A percentile compares a stretch with the other conserved stretches of the same genome.
phyloP scores from a whole-genome alignment of 2,888 invertebrate species.

The Cantharis rufa region DNA sequence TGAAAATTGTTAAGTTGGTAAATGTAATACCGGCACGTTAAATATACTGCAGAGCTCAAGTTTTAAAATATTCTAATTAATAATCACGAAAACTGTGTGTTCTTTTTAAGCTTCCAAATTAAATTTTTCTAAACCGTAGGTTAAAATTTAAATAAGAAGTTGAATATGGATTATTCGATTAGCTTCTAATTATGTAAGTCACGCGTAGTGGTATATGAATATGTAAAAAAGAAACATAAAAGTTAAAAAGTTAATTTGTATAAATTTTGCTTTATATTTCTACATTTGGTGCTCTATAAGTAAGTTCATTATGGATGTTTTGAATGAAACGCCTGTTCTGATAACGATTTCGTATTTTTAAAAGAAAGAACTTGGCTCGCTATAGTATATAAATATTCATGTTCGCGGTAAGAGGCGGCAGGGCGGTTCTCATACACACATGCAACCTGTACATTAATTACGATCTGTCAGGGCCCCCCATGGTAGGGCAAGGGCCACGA shows the following conservation, averaged over 20 bases:
- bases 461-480: slow-evolving; percentile 46
- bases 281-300: background rate
- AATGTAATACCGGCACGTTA: background rate
- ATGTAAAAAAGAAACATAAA: background rate
- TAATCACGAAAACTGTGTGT: background rate
- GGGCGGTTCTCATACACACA: slow-evolving; percentile 47
- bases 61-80: background rate
- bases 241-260: background rate
- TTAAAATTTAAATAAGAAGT: background rate
- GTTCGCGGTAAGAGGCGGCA: slow-evolving; percentile 41
- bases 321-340: slow-evolving; percentile 24
- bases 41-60: background rate
- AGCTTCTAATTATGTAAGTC: background rate
- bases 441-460: slow-evolving; percentile 54
- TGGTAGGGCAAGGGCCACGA: slow-evolving; percentile 42
- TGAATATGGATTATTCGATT: slow-evolving; percentile 11
- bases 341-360: slow-evolving; percentile 31
- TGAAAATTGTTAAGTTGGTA: background rate
- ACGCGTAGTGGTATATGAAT: background rate
- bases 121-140: background rate
- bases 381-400: slow-evolving; percentile 38
- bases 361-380: slow-evolving; percentile 28
- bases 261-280: background rate
- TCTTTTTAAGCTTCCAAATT: background rate
- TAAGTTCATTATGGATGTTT: slow-evolving; percentile 26